Evolutionary conservation across 2,888 invertebrate species (phyloP), one percentile per base, ranked within the genome.

Genomic region (Diarsia rubi): DNA sequence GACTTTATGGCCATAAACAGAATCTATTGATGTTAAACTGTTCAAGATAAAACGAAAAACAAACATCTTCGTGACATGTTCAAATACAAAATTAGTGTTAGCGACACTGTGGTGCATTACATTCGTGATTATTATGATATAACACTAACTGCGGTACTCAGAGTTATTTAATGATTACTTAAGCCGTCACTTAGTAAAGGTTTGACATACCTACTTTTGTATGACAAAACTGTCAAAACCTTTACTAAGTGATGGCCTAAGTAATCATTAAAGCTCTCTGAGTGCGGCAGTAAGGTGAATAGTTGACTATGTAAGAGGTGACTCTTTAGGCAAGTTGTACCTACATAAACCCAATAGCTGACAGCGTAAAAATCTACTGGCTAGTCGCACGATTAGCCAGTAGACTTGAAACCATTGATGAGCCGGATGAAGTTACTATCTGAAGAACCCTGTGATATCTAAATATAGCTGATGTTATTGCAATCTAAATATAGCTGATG

Each of bases 41-140:
- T 76, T 81, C 11, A 60, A 87, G 82, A 87, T 84, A 82, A 85
- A 88, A 85, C 72, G 44, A 57, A 57, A 60, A 65, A 60, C 49
- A 54, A 60, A 69, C 45, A 69, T 52, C n/a, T 54, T 47, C n/a
- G 65, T 24, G 75, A 86, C 74, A 79, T 69, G 72, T 84, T 79
- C 68, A 19, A 66, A 74, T 73, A 76, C 73, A 74, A 69, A 66
- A n/a, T n/a, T n/a, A n/a, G n/a, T n/a, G n/a, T n/a, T n/a, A n/a
- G n/a, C n/a, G n/a, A n/a, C n/a, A n/a, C n/a, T n/a, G n/a, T n/a
- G 9, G 16, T 54, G 27, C 3, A 52, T 47, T 27, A 76, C 8
- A 16, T n/a, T 66, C 24, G 45, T 45, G 21, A 27, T 70, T 42
- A 42, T 24, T 47, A 8, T 49, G 21, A 37, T 37, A 37, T 49